Percentiles rank a stretch among this genome's conserved stretches.
phyloP scores from a whole-genome alignment of 2,888 invertebrate genomes.

The Drosophila kanekoi region DNA sequence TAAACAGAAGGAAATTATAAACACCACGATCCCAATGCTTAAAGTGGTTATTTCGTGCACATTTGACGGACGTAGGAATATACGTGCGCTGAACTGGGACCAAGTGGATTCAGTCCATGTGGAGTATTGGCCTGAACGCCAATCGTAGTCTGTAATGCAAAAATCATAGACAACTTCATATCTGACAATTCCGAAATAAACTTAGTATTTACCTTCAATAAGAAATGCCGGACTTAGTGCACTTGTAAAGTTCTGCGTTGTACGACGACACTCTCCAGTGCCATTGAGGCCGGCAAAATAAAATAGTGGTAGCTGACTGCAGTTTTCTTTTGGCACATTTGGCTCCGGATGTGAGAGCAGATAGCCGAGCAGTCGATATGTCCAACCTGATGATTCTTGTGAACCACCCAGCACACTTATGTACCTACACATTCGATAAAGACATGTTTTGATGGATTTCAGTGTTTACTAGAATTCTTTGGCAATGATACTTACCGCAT shows the following conservation, averaged over 20 bases:
- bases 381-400: slow-evolving; percentile 84
- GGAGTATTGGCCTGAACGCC: slow-evolving; percentile 91
- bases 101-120: slow-evolving; percentile 96
- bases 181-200: neutral
- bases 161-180: neutral
- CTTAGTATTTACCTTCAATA: slow-evolving; percentile 87
- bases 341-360: slow-evolving; percentile 74
- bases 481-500: slow-evolving; percentile 70
- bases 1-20: slow-evolving; percentile 83
- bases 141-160: slow-evolving; percentile 88
- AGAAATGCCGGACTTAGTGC: slow-evolving; percentile 94
- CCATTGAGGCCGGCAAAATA: slow-evolving; percentile 90
- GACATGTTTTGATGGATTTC: neutral
- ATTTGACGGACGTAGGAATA: slow-evolving; percentile 90
- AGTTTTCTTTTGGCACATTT: slow-evolving; percentile 84
- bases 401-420: slow-evolving; percentile 83
- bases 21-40: slow-evolving; percentile 82
- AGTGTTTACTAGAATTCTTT: neutral
- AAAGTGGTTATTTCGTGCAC: slow-evolving; percentile 83
- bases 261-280: slow-evolving; percentile 90
- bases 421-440: slow-evolving; percentile 69
- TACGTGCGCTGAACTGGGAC: slow-evolving; percentile 89
- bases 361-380: slow-evolving; percentile 83
- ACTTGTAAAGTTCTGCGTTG: slow-evolving; percentile 90
- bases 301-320: slow-evolving; percentile 85